Evolutionary conservation across 2,113 vertebrate species (phyloP).

Genomic region (Cyanoramphus novaezelandiae): DNA sequence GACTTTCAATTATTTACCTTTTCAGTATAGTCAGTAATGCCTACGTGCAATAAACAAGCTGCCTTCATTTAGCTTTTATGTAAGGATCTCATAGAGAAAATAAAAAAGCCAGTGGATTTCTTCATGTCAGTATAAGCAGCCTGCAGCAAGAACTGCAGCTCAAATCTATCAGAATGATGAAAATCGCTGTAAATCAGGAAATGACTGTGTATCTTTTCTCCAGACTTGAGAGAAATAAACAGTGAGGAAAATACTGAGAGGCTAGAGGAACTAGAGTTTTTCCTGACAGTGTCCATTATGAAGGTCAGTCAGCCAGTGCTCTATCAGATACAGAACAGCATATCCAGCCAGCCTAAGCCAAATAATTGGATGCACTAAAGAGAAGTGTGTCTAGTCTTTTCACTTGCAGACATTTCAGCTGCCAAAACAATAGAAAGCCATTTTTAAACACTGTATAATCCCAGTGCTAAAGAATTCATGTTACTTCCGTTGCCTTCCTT

Average conservation of each 20-base stretch:
- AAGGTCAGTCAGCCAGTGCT: background rate
- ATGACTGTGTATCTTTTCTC: background rate
- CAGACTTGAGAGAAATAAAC: constrained; percentile 10
- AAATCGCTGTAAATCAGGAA: constrained; percentile 18
- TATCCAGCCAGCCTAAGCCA: constrained; percentile 6
- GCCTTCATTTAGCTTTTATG: background rate
- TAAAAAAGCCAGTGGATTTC: background rate
- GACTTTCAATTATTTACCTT: background rate
- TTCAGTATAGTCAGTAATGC: background rate
- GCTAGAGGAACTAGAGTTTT: background rate
- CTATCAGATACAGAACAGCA: background rate
- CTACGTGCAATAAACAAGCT: background rate
- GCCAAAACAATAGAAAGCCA: constrained; percentile 35
- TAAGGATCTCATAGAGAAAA: background rate
- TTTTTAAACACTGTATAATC: constrained; percentile 39
- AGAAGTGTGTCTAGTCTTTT: constrained; percentile 28
- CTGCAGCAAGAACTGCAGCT: background rate
- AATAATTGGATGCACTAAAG: constrained; percentile 34
- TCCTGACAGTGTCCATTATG: background rate
- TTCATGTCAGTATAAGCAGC: background rate
- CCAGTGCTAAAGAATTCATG: constrained; percentile 11
- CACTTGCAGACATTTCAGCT: constrained; percentile 12
- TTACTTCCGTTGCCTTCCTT: background rate
- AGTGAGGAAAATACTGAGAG: background rate
- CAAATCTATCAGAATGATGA: background rate